phyloP scores from a whole-genome alignment of 1,140 invertebrate genomes.

The Agraylea sexmaculata region DNA sequence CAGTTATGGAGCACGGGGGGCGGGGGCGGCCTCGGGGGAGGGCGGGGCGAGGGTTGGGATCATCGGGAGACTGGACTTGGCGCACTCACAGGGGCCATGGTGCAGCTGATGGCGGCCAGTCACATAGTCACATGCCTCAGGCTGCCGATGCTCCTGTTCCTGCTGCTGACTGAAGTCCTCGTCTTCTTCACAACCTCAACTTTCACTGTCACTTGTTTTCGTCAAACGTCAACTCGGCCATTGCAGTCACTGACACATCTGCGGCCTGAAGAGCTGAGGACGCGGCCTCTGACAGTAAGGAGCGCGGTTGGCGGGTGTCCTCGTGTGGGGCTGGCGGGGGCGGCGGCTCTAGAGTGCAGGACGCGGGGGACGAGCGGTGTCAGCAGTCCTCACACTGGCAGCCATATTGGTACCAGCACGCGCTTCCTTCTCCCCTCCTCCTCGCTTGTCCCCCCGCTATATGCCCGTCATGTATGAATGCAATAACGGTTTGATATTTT shows the following conservation, averaged over 20 bases:
- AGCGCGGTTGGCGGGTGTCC: background rate
- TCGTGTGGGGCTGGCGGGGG: background rate
- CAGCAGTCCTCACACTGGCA: conserved; percentile 1
- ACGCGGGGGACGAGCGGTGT: background rate
- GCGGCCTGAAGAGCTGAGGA: no score
- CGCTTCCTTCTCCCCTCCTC: conserved; percentile 6
- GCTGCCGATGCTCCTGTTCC: background rate
- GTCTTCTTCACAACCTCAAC: background rate
- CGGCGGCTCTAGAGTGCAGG: background rate
- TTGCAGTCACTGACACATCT: no score
- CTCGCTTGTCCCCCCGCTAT: background rate
- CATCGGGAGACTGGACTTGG: background rate
- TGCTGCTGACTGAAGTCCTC: background rate
- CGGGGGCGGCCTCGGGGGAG: background rate
- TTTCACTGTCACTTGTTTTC: background rate
- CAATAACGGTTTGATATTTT: no score
- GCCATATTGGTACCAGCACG: background rate
- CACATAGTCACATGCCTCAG: background rate
- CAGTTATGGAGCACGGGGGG: conserved; percentile 3
- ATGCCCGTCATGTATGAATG: background rate
- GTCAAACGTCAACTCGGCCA: no score
- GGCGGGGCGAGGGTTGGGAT: background rate
- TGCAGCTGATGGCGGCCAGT: no score
- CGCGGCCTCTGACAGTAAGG: conserved; percentile 8
- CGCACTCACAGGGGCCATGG: background rate